Base-by-base conservation (phyloP, 1,140 invertebrate species). In the Micrasema minimum region DNA sequence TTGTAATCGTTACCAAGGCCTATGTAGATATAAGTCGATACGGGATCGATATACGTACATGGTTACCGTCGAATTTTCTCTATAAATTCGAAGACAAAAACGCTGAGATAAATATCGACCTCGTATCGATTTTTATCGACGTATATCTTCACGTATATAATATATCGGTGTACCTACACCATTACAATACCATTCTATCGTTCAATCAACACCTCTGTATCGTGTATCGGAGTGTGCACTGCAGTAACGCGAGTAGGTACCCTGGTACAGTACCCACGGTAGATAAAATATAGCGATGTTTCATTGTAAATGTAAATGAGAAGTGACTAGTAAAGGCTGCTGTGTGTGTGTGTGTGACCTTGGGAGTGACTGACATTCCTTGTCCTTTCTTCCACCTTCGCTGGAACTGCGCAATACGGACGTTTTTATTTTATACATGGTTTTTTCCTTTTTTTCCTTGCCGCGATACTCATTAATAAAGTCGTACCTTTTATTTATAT, bases 361-460 rank as follows among this genome's bases (percentile, higher is more conserved):
- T 75, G 70, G 61, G 45, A 69, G 45, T 75, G 43, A 74, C 73
- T 75, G 73, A 71, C 73, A 75, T 75, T 75, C 73, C 73, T 71
- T 64, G 73, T 75, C 73, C 73, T 75, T 75, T 75, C 73, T 75
- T 75, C 73, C 73, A 75, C 73, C 73, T 75, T 75, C 73, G 61
- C 66, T 51, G 59, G 20, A 46, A 71, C 64, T 75, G 73, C 73
- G 73, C 73, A 75, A 61, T 75, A 75, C 67, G 65, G 65, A 66
- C 67, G 35, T 31, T 18, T 2, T n/a, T 18, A 57, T 57, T 59
- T 41, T 41, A 18, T 38, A 43, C 31, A 59, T 38, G 10, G 35
- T 59, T 65, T 67, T 59, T 57, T 23, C 22, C 37, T 26, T 35
- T 35, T 55, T 55, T 55, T n/a, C 12, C 14, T 35, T 31, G 26